Base-by-base conservation (phyloP, 2,113 vertebrate genomes). In the Stictonetta naevosa region DNA sequence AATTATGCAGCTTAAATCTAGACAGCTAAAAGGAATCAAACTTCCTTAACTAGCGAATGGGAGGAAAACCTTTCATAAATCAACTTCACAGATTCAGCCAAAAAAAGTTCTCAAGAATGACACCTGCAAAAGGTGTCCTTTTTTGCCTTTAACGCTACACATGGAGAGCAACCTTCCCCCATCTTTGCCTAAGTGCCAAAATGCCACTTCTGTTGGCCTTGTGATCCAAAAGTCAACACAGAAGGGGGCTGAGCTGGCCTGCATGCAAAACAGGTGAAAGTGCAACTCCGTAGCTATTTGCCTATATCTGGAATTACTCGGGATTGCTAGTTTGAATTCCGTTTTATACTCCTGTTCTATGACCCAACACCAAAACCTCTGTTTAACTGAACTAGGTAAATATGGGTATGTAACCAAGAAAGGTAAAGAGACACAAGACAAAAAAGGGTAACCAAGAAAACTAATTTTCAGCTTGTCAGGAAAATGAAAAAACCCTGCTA, bases 181-280 rank as follows among this genome's bases (percentile, higher is more conserved):
- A 46, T 3, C 6, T 25, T 34, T n/a, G 8, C 63, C 46, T 73
- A 56, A 83, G 83, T 50, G 80, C 69, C 88, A 68, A 88, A 75
- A n/a, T 42, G 60, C 60, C 86, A 38, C 73, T 92, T 59, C 66
- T 64, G 38, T 5, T 68, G 80, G 52, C 85, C 1, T 3, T 10
- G 58, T 84, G 88, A 96, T 78, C 86, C 81, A 29, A 84, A 81
- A 91, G 94, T 91, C 96, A 97, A 91, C 4, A 95, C 16, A 66
- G 75, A 66, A 91, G 20, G 48, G 85, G 93, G 23, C n/a, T 7
- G 56, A 91, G n/a, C 46, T n/a, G 25, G 23, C 38, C 79, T 67
- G 25, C 1, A 0, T 46, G 46, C 38, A 88, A 76, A 95, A 78
- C 78, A 71, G 93, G 90, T 90, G 90, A 92, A 97, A 96, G 95